Conservation (phyloP, 2,797 vertebrate genomes). For the Muraenolepis orangiensis region DNA sequence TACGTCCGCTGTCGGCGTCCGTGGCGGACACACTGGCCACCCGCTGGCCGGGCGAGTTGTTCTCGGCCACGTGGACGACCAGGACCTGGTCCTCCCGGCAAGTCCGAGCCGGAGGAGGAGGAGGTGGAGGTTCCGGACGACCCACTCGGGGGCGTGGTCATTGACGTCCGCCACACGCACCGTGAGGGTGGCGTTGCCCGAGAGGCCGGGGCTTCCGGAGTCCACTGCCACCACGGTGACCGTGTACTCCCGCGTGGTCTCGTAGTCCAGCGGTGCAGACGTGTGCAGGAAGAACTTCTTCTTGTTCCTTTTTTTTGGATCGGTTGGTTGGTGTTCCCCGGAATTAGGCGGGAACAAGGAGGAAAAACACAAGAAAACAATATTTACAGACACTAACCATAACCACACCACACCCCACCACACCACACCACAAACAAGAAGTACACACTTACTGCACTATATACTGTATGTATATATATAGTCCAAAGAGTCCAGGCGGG, state of each 20-base stretch:
- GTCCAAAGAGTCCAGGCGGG: too few species aligned
- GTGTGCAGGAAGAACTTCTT: constrained; percentile 97
- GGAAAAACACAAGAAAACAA: too few species aligned
- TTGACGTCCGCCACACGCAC: constrained; percentile 93
- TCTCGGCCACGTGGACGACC: constrained; percentile 92
- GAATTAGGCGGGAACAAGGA: too few species aligned
- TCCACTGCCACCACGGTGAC: constrained; percentile 95
- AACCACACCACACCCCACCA: too few species aligned
- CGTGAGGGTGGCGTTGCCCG: constrained; percentile 91
- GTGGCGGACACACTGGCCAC: constrained; percentile 88
- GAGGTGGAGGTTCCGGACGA: constrained; percentile 82
- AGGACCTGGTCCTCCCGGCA: too few species aligned
- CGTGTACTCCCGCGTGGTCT: constrained; percentile 87
- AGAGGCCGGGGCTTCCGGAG: constrained; percentile 92
- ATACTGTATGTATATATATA: too few species aligned
- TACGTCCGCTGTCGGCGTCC: constrained; percentile 91
- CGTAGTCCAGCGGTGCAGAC: constrained; percentile 91
- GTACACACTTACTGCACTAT: too few species aligned
- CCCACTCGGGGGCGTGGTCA: constrained; percentile 89
- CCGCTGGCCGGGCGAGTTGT: constrained; percentile 86
- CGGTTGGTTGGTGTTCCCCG: too few species aligned
- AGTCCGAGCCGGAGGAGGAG: too few species aligned
- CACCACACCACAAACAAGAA: too few species aligned
- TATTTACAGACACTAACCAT: too few species aligned
- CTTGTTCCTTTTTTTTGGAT: constrained; percentile 78